These are phyloP conservation scores for Drosophila nigrodunni DNA, from an alignment of 1,140 invertebrate genomes.

Conservation along the genomic window DNA sequence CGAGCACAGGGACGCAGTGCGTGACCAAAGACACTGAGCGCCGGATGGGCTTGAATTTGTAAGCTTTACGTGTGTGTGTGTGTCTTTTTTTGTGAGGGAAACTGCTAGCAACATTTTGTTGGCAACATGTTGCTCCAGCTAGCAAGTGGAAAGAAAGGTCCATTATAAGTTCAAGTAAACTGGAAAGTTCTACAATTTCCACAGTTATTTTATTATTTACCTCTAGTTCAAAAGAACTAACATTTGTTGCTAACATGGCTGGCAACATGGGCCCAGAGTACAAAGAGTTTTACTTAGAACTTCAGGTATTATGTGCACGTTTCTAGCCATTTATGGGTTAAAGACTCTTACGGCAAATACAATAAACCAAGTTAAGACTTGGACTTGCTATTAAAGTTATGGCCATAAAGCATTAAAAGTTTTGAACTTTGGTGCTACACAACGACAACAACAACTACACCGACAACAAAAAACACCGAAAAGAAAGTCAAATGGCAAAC, in stretches of 20 bases:
- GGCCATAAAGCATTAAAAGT: constrained; percentile 40
- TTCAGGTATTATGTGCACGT: constrained; percentile 48
- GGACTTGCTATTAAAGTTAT: constrained; percentile 40
- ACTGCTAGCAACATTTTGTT: background rate
- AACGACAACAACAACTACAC: constrained; percentile 1
- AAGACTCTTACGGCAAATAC: constrained; percentile 39
- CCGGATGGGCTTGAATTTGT: constrained; percentile 69
- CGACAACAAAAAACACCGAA: constrained; percentile 29
- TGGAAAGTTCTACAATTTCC: background rate
- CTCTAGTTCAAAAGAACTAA: background rate
- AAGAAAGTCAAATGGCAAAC: constrained; percentile 65
- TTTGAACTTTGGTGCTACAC: constrained; percentile 44
- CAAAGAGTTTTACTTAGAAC: constrained; percentile 18
- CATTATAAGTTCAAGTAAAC: background rate
- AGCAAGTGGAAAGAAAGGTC: background rate
- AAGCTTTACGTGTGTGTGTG: background rate
- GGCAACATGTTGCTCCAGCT: background rate
- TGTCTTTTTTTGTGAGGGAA: constrained; percentile 2
- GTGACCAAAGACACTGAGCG: constrained; percentile 46
- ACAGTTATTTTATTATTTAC: background rate
- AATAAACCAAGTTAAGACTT: constrained; percentile 15
- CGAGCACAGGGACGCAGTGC: constrained; percentile 27
- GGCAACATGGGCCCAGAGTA: constrained; percentile 10
- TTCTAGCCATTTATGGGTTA: constrained; percentile 51
- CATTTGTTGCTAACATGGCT: background rate